These are phyloP conservation scores for Sebastes minor DNA, from an alignment of 2,797 vertebrate genomes.

Conservation along the genomic window DNA sequence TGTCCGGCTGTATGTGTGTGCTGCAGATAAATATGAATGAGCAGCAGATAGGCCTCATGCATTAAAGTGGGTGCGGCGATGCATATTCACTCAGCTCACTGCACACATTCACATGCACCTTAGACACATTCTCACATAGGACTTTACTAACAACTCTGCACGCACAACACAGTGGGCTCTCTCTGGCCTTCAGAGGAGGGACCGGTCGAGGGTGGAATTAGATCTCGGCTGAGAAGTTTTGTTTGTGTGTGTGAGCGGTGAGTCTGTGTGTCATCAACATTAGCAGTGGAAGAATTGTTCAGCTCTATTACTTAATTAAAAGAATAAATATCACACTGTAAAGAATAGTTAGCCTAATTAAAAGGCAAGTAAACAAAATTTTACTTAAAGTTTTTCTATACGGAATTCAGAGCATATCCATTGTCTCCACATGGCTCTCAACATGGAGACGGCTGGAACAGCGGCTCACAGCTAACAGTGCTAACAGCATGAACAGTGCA, in stretches of 20 bases:
- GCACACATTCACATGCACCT: conserved; percentile 63
- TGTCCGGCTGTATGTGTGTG: conserved; percentile 27
- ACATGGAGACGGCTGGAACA: too few species aligned
- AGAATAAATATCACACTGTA: background rate
- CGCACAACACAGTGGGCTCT: conserved; percentile 27
- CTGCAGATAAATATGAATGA: conserved; percentile 70
- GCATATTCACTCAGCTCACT: conserved; percentile 63
- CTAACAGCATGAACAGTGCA: too few species aligned
- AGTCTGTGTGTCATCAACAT: background rate
- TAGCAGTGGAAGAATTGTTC: background rate
- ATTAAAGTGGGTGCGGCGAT: conserved; percentile 57
- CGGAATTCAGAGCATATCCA: too few species aligned
- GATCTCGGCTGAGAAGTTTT: background rate
- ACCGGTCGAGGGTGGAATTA: background rate
- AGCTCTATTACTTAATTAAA: background rate
- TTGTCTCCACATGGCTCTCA: too few species aligned
- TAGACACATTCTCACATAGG: conserved; percentile 41
- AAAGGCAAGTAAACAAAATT: background rate
- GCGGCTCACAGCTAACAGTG: too few species aligned
- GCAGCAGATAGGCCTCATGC: conserved; percentile 52
- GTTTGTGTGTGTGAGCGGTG: background rate
- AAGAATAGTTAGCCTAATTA: background rate
- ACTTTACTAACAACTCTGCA: conserved; percentile 47
- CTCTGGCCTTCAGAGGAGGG: background rate
- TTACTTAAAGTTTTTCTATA: background rate